Conservation (phyloP, 2,888 invertebrate genomes). For the Lamellibrachia satsuma region DNA sequence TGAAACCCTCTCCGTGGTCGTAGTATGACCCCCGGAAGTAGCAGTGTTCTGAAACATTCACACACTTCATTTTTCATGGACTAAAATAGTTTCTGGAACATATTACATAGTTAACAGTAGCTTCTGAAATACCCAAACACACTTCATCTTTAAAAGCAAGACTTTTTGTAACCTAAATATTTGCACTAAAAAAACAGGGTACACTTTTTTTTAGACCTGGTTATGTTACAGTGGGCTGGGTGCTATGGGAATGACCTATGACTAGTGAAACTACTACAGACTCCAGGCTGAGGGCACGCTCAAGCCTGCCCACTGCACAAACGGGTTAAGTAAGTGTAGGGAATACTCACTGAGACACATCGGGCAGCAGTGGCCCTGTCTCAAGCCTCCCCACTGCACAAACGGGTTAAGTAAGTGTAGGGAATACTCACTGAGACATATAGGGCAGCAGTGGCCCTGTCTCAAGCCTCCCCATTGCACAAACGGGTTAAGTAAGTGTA, state of each 20-base stretch:
- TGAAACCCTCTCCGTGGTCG: conserved; percentile 79
- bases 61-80: background rate
- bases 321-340: background rate
- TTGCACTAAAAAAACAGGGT: background rate
- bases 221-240: no score
- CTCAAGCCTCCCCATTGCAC: no score
- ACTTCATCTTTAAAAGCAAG: background rate
- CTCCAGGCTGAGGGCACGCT: no score
- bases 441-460: background rate
- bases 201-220: background rate
- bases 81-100: background rate
- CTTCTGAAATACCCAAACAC: background rate
- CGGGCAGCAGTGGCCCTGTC: background rate
- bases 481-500: no score
- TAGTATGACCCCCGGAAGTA: conserved; percentile 63
- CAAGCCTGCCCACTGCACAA: no score
- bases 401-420: background rate
- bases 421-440: background rate
- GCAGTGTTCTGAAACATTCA: conserved; percentile 75
- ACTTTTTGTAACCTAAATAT: background rate
- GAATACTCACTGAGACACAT: background rate
- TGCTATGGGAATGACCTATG: no score
- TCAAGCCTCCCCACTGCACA: no score
- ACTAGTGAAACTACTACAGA: no score
- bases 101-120: no score